These are phyloP conservation scores for Bombus sibiricus DNA, from an alignment of 1,140 invertebrate genomes.

Conservation along the genomic window DNA sequence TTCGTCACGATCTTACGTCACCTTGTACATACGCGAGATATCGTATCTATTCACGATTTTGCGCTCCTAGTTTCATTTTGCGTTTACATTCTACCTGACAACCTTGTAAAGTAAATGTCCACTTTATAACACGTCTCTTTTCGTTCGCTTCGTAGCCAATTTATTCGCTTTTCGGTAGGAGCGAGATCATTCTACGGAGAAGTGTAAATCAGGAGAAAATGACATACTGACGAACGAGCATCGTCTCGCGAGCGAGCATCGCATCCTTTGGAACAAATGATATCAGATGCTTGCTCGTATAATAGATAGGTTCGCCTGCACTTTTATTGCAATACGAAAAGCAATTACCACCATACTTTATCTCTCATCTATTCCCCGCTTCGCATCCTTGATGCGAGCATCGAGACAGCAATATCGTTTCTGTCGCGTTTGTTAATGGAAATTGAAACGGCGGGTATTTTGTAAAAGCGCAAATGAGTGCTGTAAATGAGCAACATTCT, in stretches of 20 bases:
- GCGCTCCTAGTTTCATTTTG: conserved; percentile 28
- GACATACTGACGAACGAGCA: neutral
- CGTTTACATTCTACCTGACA: conserved; percentile 13
- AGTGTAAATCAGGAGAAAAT: neutral
- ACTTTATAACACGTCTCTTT: neutral
- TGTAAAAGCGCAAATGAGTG: neutral
- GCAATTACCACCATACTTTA: conserved; percentile 7
- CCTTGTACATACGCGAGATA: neutral
- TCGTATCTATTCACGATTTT: conserved; percentile 1
- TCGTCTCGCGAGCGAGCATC: neutral
- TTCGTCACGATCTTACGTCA: conserved; percentile 39
- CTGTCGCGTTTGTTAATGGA: conserved; percentile 9
- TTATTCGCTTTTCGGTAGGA: neutral
- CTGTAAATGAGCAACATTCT: neutral
- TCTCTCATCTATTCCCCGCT: neutral
- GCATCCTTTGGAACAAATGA: neutral
- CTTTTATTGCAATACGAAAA: neutral
- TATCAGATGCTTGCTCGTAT: neutral
- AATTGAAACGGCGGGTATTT: conserved; percentile 6
- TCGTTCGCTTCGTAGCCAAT: neutral
- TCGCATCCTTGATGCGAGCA: conserved; percentile 8
- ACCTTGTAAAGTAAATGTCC: conserved; percentile 38
- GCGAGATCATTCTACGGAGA: no score
- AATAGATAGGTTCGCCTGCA: neutral
- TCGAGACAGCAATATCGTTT: conserved; percentile 4